phyloP scores from a whole-genome alignment of 2,888 invertebrate genomes.

The Mythimna loreyi region DNA sequence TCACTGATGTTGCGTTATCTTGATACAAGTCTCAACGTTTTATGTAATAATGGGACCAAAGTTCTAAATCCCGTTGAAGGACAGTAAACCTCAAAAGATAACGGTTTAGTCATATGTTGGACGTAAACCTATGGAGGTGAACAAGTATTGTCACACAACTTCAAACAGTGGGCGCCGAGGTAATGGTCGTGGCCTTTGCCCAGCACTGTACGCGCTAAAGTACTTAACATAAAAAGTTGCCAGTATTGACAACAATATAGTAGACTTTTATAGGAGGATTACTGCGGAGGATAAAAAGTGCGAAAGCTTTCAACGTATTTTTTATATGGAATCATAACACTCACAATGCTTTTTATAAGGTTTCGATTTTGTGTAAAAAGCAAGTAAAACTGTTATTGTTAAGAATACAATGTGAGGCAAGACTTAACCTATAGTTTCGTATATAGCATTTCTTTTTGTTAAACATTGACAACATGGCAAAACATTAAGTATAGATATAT shows the following conservation, averaged over 20 bases:
- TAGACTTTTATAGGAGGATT: slow-evolving; percentile 50
- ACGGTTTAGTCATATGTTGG: slow-evolving; percentile 24
- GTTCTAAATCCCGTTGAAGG: slow-evolving; percentile 12
- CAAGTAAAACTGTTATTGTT: slow-evolving; percentile 14
- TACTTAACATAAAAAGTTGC: slow-evolving; percentile 48
- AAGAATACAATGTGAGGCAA: not conserved
- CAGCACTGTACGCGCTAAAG: slow-evolving; percentile 50
- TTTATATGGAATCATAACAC: slow-evolving; percentile 55
- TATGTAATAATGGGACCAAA: not conserved
- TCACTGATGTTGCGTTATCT: no score
- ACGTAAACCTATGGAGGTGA: slow-evolving; percentile 39
- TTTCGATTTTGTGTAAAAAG: slow-evolving; percentile 33
- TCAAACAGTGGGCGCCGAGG: slow-evolving; percentile 35
- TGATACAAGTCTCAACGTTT: not conserved
- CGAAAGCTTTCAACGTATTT: slow-evolving; percentile 41
- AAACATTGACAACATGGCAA: not conserved
- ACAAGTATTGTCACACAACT: slow-evolving; percentile 37
- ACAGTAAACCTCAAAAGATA: slow-evolving; percentile 21
- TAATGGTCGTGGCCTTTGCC: slow-evolving; percentile 53
- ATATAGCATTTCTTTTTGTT: not conserved
- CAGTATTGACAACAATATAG: slow-evolving; percentile 41
- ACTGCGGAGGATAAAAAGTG: slow-evolving; percentile 40
- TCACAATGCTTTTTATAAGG: slow-evolving; percentile 36
- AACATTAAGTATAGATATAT: slow-evolving; percentile 1
- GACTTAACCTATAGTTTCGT: not conserved